Evolutionary conservation across 1,140 invertebrate species (phyloP), one percentile per base, ranked within the genome.

Genomic region (fruit fly (Drosophila melanogaster)): DNA sequence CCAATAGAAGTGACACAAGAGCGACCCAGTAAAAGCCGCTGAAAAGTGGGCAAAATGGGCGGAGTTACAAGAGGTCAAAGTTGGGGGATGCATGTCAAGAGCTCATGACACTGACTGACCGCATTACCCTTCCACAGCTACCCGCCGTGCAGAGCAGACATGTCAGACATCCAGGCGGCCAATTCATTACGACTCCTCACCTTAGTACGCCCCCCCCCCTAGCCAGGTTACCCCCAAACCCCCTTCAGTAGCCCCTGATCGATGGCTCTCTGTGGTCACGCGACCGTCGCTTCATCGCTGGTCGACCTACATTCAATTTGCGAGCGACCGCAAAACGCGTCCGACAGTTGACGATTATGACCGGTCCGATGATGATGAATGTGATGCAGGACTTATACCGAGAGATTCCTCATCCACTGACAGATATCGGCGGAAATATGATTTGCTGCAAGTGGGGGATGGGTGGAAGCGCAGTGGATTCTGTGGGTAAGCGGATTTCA

Each of bases 221-320:
- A 30, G 10, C 30, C 30, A n/a, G n/a, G 22, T 24, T 3, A 22
- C 30, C 50, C 11, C 38, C 15, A 43, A 24, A 14, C 46, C 37
- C 61, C 50, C 33, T 53, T 46, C 49, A 53, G 37, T 22, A 60
- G 59, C 81, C 83, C 64, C 84, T 90, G 85, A 90, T 87, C 84
- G 76, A 87, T 87, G 79, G 77, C 72, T 62, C 74, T 77, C 46
- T 89, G 84, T 69, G 83, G 83, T 87, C 84, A 87, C 84, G 83
- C 83, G 79, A 89, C 72, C 41, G 60, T 75, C 38, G 71, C 71
- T 41, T 65, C 44, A 51, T 66, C 46, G 60, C 72, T 40, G 74
- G 61, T 40, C 81, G 84, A 87, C 84, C 84, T 84, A 87, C 84
- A 87, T 87, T 87, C 84, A 87, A 87, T 87, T 87, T 87, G 79